Conservation (phyloP, 2,888 invertebrate genomes). For the Megaustenia siamemsis region DNA sequence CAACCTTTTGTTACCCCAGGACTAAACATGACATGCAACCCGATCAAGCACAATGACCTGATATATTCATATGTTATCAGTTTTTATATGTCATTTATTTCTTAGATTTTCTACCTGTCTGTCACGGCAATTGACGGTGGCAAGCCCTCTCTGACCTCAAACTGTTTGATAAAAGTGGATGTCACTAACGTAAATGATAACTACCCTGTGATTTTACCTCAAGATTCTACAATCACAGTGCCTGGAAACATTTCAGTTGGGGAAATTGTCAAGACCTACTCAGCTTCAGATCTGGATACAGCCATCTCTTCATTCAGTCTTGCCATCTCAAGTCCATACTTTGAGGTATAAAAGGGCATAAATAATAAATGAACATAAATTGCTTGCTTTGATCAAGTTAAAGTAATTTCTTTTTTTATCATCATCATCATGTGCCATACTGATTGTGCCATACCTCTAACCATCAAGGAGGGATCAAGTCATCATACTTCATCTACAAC, state of each 20-base stretch:
- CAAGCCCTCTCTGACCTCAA: conserved; percentile 58
- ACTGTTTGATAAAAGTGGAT: conserved; percentile 61
- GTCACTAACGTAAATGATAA: conserved; percentile 74
- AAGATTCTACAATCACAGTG: conserved; percentile 59
- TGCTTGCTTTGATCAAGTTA: too few species aligned
- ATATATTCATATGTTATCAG: too few species aligned
- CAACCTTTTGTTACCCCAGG: too few species aligned
- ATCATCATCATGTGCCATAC: too few species aligned
- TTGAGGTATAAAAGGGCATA: conserved; percentile 39
- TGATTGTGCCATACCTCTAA: too few species aligned
- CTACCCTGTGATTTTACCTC: conserved; percentile 63
- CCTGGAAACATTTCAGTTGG: conserved; percentile 63
- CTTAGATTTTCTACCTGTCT: conserved; percentile 45
- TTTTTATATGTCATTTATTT: background rate
- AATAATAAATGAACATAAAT: too few species aligned
- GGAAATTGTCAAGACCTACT: conserved; percentile 62
- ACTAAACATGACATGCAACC: too few species aligned
- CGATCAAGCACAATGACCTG: too few species aligned
- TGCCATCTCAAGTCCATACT: background rate
- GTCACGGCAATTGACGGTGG: conserved; percentile 65
- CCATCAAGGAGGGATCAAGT: too few species aligned
- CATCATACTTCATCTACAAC: too few species aligned
- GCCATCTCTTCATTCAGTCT: conserved; percentile 44
- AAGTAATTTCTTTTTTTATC: conserved; percentile 54
- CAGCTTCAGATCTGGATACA: conserved; percentile 68